Conservation (phyloP, 2,113 vertebrate genomes). For the Cryptotis parvus region DNA sequence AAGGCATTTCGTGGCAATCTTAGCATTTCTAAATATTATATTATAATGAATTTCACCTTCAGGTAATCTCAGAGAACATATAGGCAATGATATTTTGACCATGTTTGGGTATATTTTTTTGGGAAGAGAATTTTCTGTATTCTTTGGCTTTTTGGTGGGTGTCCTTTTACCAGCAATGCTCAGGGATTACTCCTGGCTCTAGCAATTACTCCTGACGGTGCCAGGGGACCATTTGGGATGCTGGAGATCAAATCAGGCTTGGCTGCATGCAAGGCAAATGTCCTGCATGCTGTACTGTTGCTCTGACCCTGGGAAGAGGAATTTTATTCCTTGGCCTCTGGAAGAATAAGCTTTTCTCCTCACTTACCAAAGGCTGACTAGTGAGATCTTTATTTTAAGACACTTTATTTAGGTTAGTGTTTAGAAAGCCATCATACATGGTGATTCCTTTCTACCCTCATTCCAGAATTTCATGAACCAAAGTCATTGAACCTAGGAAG, state of each 20-base stretch:
- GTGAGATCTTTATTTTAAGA: slow-evolving; percentile 35
- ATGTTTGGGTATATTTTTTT: not conserved
- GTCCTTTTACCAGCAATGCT: too few relatives aligned
- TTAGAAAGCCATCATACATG: not conserved
- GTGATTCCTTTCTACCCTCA: not conserved
- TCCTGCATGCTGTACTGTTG: too few relatives aligned
- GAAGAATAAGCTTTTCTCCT: not conserved
- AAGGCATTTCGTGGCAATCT: not conserved
- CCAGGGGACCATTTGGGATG: too few relatives aligned
- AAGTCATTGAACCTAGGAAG: not conserved
- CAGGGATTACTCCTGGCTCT: too few relatives aligned
- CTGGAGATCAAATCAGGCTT: too few relatives aligned
- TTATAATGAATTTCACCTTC: not conserved
- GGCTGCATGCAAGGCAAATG: too few relatives aligned
- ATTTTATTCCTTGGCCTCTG: not conserved
- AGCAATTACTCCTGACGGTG: too few relatives aligned
- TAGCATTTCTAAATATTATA: slow-evolving; percentile 6
- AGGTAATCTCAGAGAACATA: not conserved
- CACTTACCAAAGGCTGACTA: not conserved
- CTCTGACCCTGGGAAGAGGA: too few relatives aligned
- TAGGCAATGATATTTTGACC: not conserved
- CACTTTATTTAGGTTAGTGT: not conserved
- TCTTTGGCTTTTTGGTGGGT: too few relatives aligned
- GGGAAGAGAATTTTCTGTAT: not conserved
- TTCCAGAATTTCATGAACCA: not conserved